phyloP scores from a whole-genome alignment of 2,888 invertebrate species.

The Zhuqinia jingwanae region DNA sequence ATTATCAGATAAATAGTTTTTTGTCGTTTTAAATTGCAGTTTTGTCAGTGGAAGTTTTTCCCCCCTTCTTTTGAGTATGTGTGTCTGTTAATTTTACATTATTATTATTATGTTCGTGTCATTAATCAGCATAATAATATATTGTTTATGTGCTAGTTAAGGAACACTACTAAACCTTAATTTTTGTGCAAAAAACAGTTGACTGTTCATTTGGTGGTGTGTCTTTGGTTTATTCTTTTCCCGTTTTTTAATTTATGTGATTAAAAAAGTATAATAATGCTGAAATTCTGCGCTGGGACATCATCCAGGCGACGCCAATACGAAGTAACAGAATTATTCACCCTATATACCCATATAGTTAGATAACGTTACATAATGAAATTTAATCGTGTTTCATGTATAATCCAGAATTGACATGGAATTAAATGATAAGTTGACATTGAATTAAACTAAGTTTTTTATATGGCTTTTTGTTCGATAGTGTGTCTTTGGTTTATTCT shows the following conservation, averaged over 20 bases:
- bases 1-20: too few relatives aligned
- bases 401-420: too few relatives aligned
- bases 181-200: not conserved
- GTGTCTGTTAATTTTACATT: too few relatives aligned
- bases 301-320: constrained; percentile 75
- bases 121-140: too few relatives aligned
- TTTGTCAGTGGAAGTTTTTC: too few relatives aligned
- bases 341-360: not conserved
- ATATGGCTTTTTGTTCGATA: not conserved
- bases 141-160: too few relatives aligned
- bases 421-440: too few relatives aligned
- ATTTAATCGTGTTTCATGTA: not conserved
- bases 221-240: not conserved
- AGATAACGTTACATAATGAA: not conserved
- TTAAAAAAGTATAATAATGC: constrained; percentile 68
- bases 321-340: constrained; percentile 73
- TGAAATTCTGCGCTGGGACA: constrained; percentile 75
- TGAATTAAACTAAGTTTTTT: too few relatives aligned
- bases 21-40: too few relatives aligned
- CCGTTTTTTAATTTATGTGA: not conserved
- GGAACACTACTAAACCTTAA: too few relatives aligned
- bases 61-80: too few relatives aligned
- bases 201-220: not conserved
- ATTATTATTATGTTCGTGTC: too few relatives aligned
- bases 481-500: not conserved